phyloP scores from a whole-genome alignment of 2,888 invertebrate species.

The Anorthoa munda region DNA sequence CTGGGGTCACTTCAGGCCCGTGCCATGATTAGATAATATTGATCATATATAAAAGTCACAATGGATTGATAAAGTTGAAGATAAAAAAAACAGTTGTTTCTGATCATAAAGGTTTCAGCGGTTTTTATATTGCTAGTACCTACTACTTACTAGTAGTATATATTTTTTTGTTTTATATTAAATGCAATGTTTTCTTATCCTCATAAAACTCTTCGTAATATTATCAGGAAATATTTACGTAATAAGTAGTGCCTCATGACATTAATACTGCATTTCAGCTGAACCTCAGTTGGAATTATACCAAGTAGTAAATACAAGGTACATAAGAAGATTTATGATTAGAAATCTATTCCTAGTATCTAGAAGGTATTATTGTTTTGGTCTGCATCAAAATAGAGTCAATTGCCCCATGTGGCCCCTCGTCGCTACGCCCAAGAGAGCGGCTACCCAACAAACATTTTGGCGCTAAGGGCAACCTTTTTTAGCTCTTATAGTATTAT shows the following conservation, averaged over 20 bases:
- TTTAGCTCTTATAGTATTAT: too few species aligned
- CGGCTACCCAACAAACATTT: too few species aligned
- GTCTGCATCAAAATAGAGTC: constrained; percentile 4
- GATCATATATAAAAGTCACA: not conserved
- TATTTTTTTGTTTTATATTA: too few species aligned
- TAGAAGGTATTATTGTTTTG: not conserved
- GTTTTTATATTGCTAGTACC: too few species aligned
- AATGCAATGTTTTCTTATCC: not conserved
- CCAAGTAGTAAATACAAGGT: not conserved
- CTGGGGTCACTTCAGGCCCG: constrained; percentile 28
- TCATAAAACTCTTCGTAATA: not conserved
- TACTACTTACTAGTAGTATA: too few species aligned
- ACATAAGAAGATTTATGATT: not conserved
- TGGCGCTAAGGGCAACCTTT: too few species aligned
- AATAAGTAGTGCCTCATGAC: not conserved
- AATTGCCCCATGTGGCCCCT: constrained; percentile 1
- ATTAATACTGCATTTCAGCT: not conserved
- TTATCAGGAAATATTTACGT: not conserved
- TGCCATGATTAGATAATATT: constrained; percentile 33
- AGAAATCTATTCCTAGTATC: not conserved
- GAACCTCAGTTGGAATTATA: not conserved
- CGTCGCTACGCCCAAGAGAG: constrained; percentile 12
- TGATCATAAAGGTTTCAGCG: not conserved
- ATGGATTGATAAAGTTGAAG: not conserved
- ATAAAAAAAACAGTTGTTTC: not conserved